These are phyloP conservation scores for Colostygia pectinataria DNA, from an alignment of 2,888 invertebrate species.

Conservation along the genomic window DNA sequence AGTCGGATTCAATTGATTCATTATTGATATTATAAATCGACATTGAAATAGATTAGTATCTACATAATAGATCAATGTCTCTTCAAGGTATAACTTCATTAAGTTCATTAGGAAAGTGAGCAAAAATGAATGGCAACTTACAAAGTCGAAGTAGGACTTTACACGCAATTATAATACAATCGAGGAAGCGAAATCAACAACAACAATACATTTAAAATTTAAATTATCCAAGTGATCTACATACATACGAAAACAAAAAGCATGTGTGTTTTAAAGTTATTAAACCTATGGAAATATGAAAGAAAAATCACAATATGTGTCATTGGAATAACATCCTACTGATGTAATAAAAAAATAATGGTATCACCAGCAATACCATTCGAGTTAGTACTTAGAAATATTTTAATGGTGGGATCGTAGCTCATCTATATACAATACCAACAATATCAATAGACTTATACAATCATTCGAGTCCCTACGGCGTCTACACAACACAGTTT, in stretches of 20 bases:
- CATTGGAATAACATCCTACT: conserved; percentile 74
- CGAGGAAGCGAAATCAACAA: conserved; percentile 61
- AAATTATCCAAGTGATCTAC: conserved; percentile 59
- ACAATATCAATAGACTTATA: conserved; percentile 76
- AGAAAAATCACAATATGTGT: conserved; percentile 75
- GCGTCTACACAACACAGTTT: conserved; percentile 35
- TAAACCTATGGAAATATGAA: conserved; percentile 72
- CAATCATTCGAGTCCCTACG: conserved; percentile 79
- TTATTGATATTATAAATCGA: conserved; percentile 34
- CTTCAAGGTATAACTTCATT: conserved; percentile 37
- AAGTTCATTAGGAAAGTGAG: conserved; percentile 43
- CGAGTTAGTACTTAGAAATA: conserved; percentile 78
- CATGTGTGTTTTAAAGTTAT: conserved; percentile 64
- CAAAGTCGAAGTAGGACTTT: conserved; percentile 41
- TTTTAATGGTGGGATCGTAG: conserved; percentile 82
- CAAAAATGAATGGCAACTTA: conserved; percentile 59
- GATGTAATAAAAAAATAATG: conserved; percentile 62
- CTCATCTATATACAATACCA: conserved; percentile 81
- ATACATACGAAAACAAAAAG: conserved; percentile 58
- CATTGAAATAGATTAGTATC: conserved; percentile 33
- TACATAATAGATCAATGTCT: conserved; percentile 13
- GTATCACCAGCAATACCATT: conserved; percentile 71
- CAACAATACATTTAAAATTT: conserved; percentile 56
- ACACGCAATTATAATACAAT: conserved; percentile 53
- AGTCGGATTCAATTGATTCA: conserved; percentile 41